Evolutionary conservation across 2,888 invertebrate genomes (phyloP), one percentile per base, ranked within the genome.

Genomic region (Cyclophora punctaria): DNA sequence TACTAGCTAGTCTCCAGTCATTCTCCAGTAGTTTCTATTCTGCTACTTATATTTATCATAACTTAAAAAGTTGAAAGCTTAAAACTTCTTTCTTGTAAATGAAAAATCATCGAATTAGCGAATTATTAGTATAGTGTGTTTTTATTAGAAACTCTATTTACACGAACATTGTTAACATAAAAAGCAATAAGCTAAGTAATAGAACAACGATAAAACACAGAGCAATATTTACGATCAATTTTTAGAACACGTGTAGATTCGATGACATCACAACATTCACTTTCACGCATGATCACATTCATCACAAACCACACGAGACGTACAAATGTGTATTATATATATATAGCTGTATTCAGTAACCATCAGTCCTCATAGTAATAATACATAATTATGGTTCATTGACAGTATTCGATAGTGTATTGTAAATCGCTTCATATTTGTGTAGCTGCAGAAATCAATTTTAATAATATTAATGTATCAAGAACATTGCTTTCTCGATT

Each of bases 391-490:
- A 58, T 61, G 51, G 60, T 37, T 37, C 5, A 37, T 37, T 5
- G 5, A 37, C 59, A 58, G 53, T 55, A 62, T 63, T 56, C 43
- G 60, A 61, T 65, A 62, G 61, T 66, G 50, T 67, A 64, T 57
- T 73, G 66, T 71, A 65, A 69, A 69, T 75, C 58, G 80, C 80
- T 79, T 80, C 52, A 65, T 79, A 72, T 68, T 62, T 78, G 73
- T 80, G 78, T 80, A 77, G 75, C 69, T 68, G 58, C 62, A 20
- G 20, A 52, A 57, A 60, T 68, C 43, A 46, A 49, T 44, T 49
- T 48, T 63, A 64, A 55, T 53, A 62, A 37, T 37, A 37, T 37
- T 20, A 71, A 70, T 73, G 71, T 75, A 69, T 67, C 50, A 45
- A 56, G 69, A 67, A 65, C 70, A 72, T 64, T 73, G 70, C 57